Percentiles rank a stretch among this genome's conserved stretches.
Conservation (phyloP, 2,797 vertebrate species). For the Sebastes cheni region DNA sequence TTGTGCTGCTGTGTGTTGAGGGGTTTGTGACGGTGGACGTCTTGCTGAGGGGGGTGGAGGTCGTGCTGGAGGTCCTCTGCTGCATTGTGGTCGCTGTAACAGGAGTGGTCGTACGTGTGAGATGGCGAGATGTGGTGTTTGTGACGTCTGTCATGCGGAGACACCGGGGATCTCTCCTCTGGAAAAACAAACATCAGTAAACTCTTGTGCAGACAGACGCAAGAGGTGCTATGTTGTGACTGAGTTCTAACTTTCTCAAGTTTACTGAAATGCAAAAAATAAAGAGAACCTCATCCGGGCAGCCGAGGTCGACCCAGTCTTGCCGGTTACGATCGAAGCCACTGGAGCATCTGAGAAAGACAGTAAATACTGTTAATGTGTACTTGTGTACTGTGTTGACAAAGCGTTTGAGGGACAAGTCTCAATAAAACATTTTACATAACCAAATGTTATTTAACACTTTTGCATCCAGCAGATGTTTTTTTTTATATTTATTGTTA, state of each 20-base stretch:
- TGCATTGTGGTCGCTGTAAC: constrained; percentile 55
- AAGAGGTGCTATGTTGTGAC: not conserved
- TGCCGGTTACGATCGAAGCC: constrained; percentile 96
- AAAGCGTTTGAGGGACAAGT: too few relatives aligned
- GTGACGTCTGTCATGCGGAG: constrained; percentile 67
- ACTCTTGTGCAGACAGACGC: not conserved
- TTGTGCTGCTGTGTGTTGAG: constrained; percentile 60
- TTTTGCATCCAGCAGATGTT: not conserved
- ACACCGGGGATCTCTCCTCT: constrained; percentile 89
- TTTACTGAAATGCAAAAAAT: constrained; percentile 29
- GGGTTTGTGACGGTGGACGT: constrained; percentile 68
- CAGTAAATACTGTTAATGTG: not conserved
- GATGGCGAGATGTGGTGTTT: constrained; percentile 60
- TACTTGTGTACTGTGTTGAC: not conserved
- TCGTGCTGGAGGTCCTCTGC: constrained; percentile 76
- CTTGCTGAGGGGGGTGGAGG: constrained; percentile 64
- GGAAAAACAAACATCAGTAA: constrained; percentile 12
- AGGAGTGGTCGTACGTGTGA: constrained; percentile 71
- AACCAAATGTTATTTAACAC: not conserved
- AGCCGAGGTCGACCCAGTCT: constrained; percentile 96
- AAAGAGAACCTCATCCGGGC: constrained; percentile 88
- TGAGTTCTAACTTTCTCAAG: not conserved
- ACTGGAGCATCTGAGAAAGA: constrained; percentile 90
- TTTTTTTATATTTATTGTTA: not conserved
- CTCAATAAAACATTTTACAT: not conserved